Base-by-base conservation (phyloP, 2,113 vertebrate genomes). In the Brachyhypopomus gauderio region DNA sequence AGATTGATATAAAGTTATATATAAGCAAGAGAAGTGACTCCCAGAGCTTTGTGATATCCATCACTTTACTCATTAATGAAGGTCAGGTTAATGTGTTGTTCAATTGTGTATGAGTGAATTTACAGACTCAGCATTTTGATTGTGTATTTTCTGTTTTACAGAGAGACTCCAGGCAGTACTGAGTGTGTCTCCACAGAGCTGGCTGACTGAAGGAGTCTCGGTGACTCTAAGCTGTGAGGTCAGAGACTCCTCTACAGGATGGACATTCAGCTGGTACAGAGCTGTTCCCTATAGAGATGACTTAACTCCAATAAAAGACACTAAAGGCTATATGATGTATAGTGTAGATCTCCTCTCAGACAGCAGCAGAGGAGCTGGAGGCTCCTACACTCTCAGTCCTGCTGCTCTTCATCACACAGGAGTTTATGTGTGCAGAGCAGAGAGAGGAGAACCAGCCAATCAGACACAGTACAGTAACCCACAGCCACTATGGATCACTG, bases 371-470 rank as follows among this genome's bases (percentile, higher is more conserved):
- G 77, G 73, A 77, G 17, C 52, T 67, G 63, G 69, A 80, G 74
- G 83, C 5, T 55, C 52, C 36, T 67, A 85, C 67, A 78, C 48
- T 55, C 52, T 85, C 36, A 78, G 79, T 72, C 64, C 75, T 77
- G 83, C 70, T 75, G 70, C 60, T 75, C 34, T 81, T n/a, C 16
- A 78, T 3, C 75, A 84, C 75, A 78, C 78, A 62, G 79, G 72
- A 77, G 67, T 56, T 48, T 85, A 85, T 60, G 34, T 30, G 63
- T 82, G 80, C 25, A 22, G 14, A 60, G 80, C 22, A 82, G 52
- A 70, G 36, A 76, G n/a, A 82, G 52, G 25, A 69, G 73, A 59
- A 34, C 20, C 73, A 30, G 14, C 1, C 8, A 73, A 45, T 73
- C 3, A 83, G 12, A 78, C 52, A 85, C 4, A 36, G 0, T 45